Base-by-base conservation (phyloP, 2,888 invertebrate species). In the Bombylius discolor region DNA sequence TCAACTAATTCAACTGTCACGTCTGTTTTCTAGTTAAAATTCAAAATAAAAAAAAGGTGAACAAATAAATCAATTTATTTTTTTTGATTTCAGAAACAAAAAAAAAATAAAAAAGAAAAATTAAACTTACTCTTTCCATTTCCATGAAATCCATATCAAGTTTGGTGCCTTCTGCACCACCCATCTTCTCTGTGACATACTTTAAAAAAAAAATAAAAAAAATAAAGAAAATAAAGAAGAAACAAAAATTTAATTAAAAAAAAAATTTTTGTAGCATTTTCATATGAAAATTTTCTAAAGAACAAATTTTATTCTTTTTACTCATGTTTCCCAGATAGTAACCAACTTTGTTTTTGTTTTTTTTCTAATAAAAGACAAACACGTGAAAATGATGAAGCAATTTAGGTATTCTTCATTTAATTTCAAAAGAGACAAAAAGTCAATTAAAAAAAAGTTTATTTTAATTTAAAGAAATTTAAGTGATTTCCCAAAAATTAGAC, bases 161-260 rank as follows among this genome's bases (percentile, higher is more conserved):
- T 78, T 97, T 97, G 65, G 99, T 99, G 76, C 98, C 97, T 78
- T 99, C 98, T 64, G 97, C 99, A 74, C 98, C 97, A 62, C 99
- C 99, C 87, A 99, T 97, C 79, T 99, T 98, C 78, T 99, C 99
- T 73, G 96, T 97, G 82, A 99, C 89, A 83, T 96, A 99, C 95
- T 96, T 81, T 58, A 82, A 84, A 70, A 75, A 71, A 67, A 68
- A 62, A 65, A 54, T 82, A 84, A 70, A 75, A 71, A 67, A 68
- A 62, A 65, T 52, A 23, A 23, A 23, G 23, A 23, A 23, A 23
- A n/a, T n/a, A n/a, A n/a, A n/a, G n/a, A 50, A 4, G 49, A 44
- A 52, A 45, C 5, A 13, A 34, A 33, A 44, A 51, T 44, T 33
- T 32, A 32, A 32, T 31, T n/a, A 47, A 47, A 47, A 47, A 23